Evolutionary conservation across 2,797 vertebrate species (phyloP).

Genomic region (Lepus oiostolus): DNA sequence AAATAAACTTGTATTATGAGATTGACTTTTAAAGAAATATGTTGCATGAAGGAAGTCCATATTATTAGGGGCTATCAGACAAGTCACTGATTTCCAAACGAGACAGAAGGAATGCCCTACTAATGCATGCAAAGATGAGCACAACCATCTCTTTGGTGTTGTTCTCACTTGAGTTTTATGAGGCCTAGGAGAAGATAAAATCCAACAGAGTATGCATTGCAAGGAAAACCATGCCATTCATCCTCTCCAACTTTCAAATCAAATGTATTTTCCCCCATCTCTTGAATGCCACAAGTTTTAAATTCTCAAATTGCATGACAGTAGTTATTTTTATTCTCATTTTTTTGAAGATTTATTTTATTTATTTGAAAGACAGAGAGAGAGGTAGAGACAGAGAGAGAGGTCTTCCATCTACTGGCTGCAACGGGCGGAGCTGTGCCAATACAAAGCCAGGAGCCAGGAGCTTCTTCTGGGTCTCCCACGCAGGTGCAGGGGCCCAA

Average conservation of each 20-base stretch:
- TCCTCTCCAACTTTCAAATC: slow-evolving; percentile 9
- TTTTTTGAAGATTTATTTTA: too few relatives aligned
- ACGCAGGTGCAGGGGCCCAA: too few relatives aligned
- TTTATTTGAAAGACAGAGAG: too few relatives aligned
- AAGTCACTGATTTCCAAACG: not conserved
- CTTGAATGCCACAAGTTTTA: not conserved
- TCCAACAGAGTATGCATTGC: not conserved
- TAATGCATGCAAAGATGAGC: not conserved
- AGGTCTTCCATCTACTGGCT: too few relatives aligned
- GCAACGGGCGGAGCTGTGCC: too few relatives aligned
- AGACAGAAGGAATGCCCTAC: not conserved
- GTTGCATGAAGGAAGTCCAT: not conserved
- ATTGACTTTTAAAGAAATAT: slow-evolving; percentile 46
- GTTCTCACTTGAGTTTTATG: slow-evolving; percentile 1
- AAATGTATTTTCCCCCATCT: not conserved
- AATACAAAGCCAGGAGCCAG: too few relatives aligned
- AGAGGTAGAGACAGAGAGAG: too few relatives aligned
- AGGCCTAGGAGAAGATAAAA: not conserved
- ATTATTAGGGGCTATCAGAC: slow-evolving; percentile 20
- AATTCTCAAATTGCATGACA: not conserved
- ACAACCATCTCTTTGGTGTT: not conserved
- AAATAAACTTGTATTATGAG: slow-evolving; percentile 25
- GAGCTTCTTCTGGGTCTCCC: too few relatives aligned
- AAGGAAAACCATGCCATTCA: slow-evolving; percentile 3
- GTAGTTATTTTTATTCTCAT: not conserved